Conservation (phyloP, 1,140 invertebrate genomes). For the Zaprionus lachaisei region DNA sequence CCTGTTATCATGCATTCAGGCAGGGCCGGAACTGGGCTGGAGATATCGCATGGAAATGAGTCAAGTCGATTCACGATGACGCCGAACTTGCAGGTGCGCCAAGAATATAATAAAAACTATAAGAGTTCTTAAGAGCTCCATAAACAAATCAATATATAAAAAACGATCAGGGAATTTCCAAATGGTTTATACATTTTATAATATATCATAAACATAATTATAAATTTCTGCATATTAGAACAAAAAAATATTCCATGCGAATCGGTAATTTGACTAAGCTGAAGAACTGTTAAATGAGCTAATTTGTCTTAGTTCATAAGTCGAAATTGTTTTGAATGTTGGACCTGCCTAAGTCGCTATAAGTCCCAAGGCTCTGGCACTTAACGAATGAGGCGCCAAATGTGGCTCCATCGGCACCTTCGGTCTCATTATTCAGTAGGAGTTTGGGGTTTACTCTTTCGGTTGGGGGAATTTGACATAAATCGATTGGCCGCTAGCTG, state of each 20-base stretch:
- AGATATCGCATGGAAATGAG: slow-evolving; percentile 60
- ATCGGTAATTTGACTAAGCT: slow-evolving; percentile 53
- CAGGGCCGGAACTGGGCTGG: slow-evolving; percentile 13
- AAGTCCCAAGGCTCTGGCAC: slow-evolving; percentile 54
- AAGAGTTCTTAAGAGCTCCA: neutral
- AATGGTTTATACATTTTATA: neutral
- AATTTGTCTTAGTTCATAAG: slow-evolving; percentile 75
- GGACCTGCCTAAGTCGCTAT: slow-evolving; percentile 44
- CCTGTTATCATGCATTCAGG: slow-evolving; percentile 25
- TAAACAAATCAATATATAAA: neutral
- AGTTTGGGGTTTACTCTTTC: neutral
- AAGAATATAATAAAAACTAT: neutral
- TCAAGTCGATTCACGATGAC: slow-evolving; percentile 43
- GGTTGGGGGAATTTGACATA: slow-evolving; percentile 45
- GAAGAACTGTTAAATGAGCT: slow-evolving; percentile 51
- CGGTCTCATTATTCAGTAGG: slow-evolving; percentile 66
- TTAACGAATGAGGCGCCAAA: slow-evolving; percentile 63
- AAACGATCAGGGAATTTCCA: neutral
- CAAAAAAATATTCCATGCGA: slow-evolving; percentile 22
- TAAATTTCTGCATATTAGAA: slow-evolving; percentile 1
- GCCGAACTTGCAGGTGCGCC: slow-evolving; percentile 24
- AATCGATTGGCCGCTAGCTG: slow-evolving; percentile 52
- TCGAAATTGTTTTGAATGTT: slow-evolving; percentile 67
- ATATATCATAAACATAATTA: neutral
- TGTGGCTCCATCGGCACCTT: slow-evolving; percentile 2